Conservation (phyloP, 2,113 vertebrate genomes). For the Danio rerio region DNA sequence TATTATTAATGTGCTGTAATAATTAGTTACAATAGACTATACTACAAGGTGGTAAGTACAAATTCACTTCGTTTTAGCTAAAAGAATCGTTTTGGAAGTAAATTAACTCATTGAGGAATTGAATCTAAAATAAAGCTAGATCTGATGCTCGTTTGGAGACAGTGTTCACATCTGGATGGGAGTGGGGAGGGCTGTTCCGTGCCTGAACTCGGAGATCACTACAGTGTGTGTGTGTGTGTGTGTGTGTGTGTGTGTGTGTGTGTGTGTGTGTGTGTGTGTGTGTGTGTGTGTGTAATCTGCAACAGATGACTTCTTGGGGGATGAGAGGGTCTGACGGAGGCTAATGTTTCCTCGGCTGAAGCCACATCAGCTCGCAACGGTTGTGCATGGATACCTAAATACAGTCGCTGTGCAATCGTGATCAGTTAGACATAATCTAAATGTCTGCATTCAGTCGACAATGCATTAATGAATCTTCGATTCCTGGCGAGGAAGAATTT, state of each 20-base stretch:
- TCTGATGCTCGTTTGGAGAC: background rate
- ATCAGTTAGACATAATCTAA: background rate
- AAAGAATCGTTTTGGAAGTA: too few relatives aligned
- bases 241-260: constrained; percentile 45
- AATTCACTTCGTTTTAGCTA: too few relatives aligned
- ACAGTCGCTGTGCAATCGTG: background rate
- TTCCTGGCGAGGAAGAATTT: background rate
- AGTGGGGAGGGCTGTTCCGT: constrained; percentile 37
- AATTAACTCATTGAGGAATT: too few relatives aligned
- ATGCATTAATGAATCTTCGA: background rate
- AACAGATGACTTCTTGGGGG: constrained; percentile 79
- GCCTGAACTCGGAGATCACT: constrained; percentile 33
- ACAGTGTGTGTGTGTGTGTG: constrained; percentile 52
- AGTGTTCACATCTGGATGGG: constrained; percentile 51
- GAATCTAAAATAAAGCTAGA: background rate
- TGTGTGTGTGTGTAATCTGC: constrained; percentile 72
- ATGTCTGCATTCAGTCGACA: background rate
- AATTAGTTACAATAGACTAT: too few relatives aligned
- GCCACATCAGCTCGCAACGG: constrained; percentile 51
- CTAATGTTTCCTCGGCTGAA: constrained; percentile 58
- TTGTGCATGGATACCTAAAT: background rate
- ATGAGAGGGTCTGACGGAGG: constrained; percentile 64
- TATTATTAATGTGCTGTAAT: too few relatives aligned
- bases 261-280: constrained; percentile 55
- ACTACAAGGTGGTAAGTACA: too few relatives aligned